Evolutionary conservation across 2,888 invertebrate species (phyloP).

Genomic region (Cryptocheilus praepositus): DNA sequence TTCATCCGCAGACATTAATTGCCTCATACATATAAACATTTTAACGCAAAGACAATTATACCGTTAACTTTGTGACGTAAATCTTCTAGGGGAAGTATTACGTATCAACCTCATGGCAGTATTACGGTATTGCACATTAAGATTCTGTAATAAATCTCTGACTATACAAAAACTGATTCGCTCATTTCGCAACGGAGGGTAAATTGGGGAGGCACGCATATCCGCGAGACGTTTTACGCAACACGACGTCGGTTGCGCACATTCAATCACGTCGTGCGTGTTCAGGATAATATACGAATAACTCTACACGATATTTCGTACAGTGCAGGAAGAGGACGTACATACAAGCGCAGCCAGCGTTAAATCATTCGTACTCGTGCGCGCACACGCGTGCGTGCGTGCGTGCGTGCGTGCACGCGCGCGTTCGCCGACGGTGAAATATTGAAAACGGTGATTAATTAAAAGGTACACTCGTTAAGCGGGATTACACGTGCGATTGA

Average conservation of each 20-base stretch:
- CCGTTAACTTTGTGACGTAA: too few species aligned
- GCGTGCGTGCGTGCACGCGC: neutral
- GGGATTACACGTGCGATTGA: constrained; percentile 68
- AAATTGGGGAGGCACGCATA: constrained; percentile 28
- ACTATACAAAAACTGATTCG: constrained; percentile 24
- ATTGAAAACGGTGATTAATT: constrained; percentile 67
- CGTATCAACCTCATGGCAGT: too few species aligned
- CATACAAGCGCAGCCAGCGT: constrained; percentile 21
- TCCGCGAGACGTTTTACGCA: constrained; percentile 19
- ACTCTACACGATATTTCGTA: constrained; percentile 31
- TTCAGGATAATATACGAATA: constrained; percentile 34
- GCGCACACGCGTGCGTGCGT: neutral
- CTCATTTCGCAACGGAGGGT: constrained; percentile 29
- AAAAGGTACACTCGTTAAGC: constrained; percentile 68
- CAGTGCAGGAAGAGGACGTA: constrained; percentile 21
- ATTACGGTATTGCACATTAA: neutral
- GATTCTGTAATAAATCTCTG: neutral
- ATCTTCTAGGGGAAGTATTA: too few species aligned
- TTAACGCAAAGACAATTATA: too few species aligned
- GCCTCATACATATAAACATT: neutral
- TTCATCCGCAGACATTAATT: constrained; percentile 4
- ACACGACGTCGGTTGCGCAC: constrained; percentile 9
- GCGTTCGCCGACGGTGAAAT: constrained; percentile 48
- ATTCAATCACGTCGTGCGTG: constrained; percentile 32
- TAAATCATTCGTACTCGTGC: constrained; percentile 26